Evolutionary conservation across 2,797 vertebrate species (phyloP).

Genomic region (Oophaga sylvatica): DNA sequence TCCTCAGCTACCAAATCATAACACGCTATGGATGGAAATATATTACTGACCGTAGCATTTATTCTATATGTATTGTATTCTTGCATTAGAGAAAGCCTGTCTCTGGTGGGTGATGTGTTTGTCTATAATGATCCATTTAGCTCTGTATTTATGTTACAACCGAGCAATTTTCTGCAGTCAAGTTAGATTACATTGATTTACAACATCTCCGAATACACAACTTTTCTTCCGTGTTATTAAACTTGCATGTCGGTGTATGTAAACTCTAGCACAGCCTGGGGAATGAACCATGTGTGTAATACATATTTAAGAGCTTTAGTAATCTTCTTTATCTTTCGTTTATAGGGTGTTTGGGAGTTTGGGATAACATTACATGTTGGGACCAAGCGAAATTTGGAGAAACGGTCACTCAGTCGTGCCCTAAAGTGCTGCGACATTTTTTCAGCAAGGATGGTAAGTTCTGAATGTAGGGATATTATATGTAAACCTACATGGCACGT

Average conservation of each 20-base stretch:
- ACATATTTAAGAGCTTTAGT: background rate
- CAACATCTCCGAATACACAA: background rate
- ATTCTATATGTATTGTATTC: background rate
- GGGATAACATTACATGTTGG: conserved; percentile 93
- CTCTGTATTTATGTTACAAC: background rate
- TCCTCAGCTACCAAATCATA: too few relatives aligned
- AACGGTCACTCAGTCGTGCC: conserved; percentile 84
- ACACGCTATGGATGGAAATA: background rate
- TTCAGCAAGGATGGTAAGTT: conserved; percentile 79
- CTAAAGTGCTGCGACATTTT: conserved; percentile 77
- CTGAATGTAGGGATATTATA: background rate
- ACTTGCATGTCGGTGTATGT: background rate
- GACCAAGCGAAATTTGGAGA: conserved; percentile 78
- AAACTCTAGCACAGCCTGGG: background rate
- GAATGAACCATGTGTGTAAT: background rate
- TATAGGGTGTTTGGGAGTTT: conserved; percentile 81
- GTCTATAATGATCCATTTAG: background rate
- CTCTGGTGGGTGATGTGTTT: conserved; percentile 6
- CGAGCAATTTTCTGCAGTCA: background rate
- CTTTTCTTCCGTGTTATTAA: background rate
- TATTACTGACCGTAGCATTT: background rate
- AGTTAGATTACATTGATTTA: background rate
- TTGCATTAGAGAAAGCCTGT: background rate
- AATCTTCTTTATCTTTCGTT: conserved; percentile 34
- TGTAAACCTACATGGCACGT: background rate